Evolutionary conservation across 1,140 invertebrate species (phyloP).

Genomic region (Nephotettix cincticeps): DNA sequence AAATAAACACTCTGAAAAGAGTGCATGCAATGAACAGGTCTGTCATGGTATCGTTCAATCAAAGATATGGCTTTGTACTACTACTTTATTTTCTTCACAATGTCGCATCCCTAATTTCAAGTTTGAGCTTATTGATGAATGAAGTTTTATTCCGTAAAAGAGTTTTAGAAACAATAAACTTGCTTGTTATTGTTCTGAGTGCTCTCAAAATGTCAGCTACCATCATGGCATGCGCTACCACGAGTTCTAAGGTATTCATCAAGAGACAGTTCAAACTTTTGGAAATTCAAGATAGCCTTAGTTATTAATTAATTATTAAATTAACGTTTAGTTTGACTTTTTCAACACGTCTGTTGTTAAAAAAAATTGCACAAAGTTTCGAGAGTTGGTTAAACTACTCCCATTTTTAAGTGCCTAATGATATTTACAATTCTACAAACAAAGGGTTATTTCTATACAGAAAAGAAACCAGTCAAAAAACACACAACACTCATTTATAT

Average conservation of each 20-base stretch:
- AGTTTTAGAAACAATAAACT: background rate
- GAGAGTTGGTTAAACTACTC: too few species aligned
- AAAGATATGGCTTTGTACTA: background rate
- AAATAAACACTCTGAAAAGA: background rate
- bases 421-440: too few species aligned
- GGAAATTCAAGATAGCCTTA: too few species aligned
- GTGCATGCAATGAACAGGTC: background rate
- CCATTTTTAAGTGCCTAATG: too few species aligned
- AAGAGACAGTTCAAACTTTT: too few species aligned
- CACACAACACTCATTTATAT: too few species aligned
- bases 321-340: too few species aligned
- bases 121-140: background rate
- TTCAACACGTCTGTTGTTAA: too few species aligned
- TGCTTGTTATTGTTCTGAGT: background rate
- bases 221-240: background rate
- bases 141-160: background rate
- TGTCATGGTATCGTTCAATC: background rate
- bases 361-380: too few species aligned
- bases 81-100: background rate
- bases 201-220: background rate
- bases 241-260: background rate
- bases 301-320: too few species aligned
- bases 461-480: too few species aligned
- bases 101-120: background rate
- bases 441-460: too few species aligned